phyloP scores from a whole-genome alignment of 37 sponge, comb jelly and placozoan species.

The Chondrosia reniformis region DNA sequence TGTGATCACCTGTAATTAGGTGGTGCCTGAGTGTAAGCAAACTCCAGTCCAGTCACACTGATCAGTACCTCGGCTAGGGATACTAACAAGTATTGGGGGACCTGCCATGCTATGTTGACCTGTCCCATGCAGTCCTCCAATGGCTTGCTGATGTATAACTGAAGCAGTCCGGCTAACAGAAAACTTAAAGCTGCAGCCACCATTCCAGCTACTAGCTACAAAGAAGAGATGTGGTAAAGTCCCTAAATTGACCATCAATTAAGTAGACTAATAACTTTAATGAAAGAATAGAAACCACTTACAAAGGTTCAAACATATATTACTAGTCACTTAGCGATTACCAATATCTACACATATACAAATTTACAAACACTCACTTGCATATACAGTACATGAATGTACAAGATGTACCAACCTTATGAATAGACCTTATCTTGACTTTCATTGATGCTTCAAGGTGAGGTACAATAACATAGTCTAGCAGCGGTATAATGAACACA shows the following conservation, averaged over 20 bases:
- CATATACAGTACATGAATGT: too few relatives aligned
- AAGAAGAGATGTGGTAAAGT: too few relatives aligned
- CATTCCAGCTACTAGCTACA: conserved; percentile 62
- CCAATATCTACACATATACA: not conserved
- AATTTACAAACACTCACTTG: not conserved
- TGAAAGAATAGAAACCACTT: too few relatives aligned
- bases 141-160: conserved; percentile 49
- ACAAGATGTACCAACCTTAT: conserved; percentile 37
- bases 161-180: conserved; percentile 54
- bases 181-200: conserved; percentile 58
- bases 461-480: conserved; percentile 65
- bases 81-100: conserved; percentile 63
- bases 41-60: conserved; percentile 68
- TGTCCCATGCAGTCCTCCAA: conserved; percentile 49
- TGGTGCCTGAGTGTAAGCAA: conserved; percentile 78
- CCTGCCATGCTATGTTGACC: conserved; percentile 61
- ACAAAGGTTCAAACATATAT: too few relatives aligned
- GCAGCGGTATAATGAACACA: conserved; percentile 47
- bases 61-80: conserved; percentile 66
- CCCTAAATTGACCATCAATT: too few relatives aligned
- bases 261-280: too few relatives aligned
- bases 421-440: conserved; percentile 35
- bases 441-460: conserved; percentile 51
- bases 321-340: not conserved
- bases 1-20: conserved; percentile 41